Evolutionary conservation across 2,888 invertebrate genomes (phyloP).

Genomic region (Philaethria dido): DNA sequence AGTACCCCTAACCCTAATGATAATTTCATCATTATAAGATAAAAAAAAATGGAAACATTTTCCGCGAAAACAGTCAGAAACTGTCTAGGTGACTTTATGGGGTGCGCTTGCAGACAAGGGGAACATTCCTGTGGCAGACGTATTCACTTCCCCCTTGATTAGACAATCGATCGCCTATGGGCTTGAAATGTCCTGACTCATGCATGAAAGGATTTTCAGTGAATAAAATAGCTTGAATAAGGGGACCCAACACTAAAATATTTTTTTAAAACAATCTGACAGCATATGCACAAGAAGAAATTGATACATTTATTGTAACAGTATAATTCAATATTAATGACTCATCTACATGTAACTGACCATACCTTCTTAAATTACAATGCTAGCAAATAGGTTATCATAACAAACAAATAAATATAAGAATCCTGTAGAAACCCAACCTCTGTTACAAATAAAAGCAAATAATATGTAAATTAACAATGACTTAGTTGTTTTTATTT

Average conservation of each 20-base stretch:
- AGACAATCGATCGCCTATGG: conserved; percentile 66
- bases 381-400: background rate
- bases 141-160: conserved; percentile 54
- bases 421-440: background rate
- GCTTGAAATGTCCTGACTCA: conserved; percentile 62
- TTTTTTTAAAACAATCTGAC: too few relatives aligned
- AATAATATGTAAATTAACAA: too few relatives aligned
- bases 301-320: too few relatives aligned
- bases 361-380: too few relatives aligned
- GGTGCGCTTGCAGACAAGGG: conserved; percentile 36
- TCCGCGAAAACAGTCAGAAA: conserved; percentile 38
- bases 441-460: too few relatives aligned
- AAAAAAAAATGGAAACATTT: conserved; percentile 21
- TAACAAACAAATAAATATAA: background rate
- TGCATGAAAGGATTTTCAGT: conserved; percentile 35
- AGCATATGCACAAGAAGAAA: too few relatives aligned
- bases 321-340: too few relatives aligned
- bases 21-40: conserved; percentile 19
- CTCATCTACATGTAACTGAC: too few relatives aligned
- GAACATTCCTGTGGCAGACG: conserved; percentile 58
- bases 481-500: too few relatives aligned
- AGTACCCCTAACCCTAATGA: background rate
- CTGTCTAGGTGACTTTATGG: conserved; percentile 36
- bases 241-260: too few relatives aligned
- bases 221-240: conserved; percentile 19